Evolutionary conservation across 2,888 invertebrate species (phyloP).

Genomic region (Ashinkailepas kermadecensis): DNA sequence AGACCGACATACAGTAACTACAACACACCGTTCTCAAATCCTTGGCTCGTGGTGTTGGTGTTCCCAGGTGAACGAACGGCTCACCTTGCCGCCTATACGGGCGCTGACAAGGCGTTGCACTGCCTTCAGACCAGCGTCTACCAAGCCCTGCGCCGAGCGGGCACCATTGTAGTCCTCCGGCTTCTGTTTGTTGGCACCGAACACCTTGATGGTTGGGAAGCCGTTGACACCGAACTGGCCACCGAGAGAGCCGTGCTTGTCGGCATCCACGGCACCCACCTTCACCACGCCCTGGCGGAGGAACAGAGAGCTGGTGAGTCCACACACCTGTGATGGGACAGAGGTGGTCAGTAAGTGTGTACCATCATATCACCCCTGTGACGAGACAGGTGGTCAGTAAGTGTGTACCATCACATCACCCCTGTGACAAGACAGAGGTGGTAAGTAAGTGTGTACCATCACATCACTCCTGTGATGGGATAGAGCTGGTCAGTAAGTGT

Average conservation of each 20-base stretch:
- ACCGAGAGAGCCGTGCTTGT: slow-evolving; percentile 73
- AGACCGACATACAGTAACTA: no score
- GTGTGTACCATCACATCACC: no score
- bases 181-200: slow-evolving; percentile 70
- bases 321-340: no score
- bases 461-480: no score
- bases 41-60: no score
- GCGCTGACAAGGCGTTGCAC: slow-evolving; percentile 64
- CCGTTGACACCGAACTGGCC: slow-evolving; percentile 74
- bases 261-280: slow-evolving; percentile 90
- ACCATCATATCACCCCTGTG: no score
- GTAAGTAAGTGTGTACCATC: no score
- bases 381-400: no score
- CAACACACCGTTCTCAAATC: no score
- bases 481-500: no score
- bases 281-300: slow-evolving; percentile 69
- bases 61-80: not conserved
- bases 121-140: slow-evolving; percentile 74
- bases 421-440: no score
- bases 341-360: no score
- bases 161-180: slow-evolving; percentile 78
- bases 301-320: not conserved
- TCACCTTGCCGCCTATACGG: slow-evolving; percentile 53
- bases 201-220: slow-evolving; percentile 94
- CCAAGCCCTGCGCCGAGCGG: slow-evolving; percentile 75